A percentile compares a stretch with the other conserved stretches of the same genome.
Evolutionary conservation across 2,888 invertebrate species (phyloP).

Genomic region (Sthenelais limicola): DNA sequence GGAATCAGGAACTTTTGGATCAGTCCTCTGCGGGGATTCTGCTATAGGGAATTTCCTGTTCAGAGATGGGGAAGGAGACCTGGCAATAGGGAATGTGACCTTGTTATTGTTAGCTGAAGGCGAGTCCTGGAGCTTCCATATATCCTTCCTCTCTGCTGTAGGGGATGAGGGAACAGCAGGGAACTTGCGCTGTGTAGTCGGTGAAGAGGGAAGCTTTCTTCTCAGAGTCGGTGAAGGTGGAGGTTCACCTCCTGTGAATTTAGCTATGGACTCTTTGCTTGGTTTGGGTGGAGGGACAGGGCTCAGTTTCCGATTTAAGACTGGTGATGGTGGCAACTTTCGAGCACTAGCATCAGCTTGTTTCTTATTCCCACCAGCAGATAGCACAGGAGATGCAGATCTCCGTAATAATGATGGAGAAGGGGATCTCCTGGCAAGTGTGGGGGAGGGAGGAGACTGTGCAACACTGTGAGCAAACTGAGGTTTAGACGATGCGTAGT

Average conservation of each 20-base stretch:
- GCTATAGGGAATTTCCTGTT: not conserved
- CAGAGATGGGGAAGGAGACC: not conserved
- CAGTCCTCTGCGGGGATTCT: slow-evolving; percentile 7
- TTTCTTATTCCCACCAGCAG: not conserved
- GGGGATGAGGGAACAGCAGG: slow-evolving; percentile 22
- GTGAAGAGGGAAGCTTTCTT: not conserved
- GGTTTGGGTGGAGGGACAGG: slow-evolving; percentile 6
- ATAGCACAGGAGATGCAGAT: not conserved
- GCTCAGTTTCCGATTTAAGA: not conserved
- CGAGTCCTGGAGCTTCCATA: not conserved
- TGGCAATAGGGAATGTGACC: not conserved
- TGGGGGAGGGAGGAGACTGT: slow-evolving; percentile 7
- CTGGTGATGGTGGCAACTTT: slow-evolving; percentile 20
- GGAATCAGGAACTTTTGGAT: slow-evolving; percentile 15
- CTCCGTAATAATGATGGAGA: slow-evolving; percentile 4
- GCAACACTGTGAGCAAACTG: slow-evolving; percentile 16
- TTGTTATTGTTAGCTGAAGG: not conserved
- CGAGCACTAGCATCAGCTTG: not conserved
- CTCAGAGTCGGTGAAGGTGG: slow-evolving; percentile 20
- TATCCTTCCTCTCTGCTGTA: slow-evolving; percentile 5
- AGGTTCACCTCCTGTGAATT: not conserved
- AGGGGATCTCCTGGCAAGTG: not conserved
- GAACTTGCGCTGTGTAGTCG: slow-evolving; percentile 3
- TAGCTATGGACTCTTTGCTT: not conserved
- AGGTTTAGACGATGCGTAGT: slow-evolving; percentile 14